Conservation (phyloP, 2,113 vertebrate species). For the Nestor notabilis region DNA sequence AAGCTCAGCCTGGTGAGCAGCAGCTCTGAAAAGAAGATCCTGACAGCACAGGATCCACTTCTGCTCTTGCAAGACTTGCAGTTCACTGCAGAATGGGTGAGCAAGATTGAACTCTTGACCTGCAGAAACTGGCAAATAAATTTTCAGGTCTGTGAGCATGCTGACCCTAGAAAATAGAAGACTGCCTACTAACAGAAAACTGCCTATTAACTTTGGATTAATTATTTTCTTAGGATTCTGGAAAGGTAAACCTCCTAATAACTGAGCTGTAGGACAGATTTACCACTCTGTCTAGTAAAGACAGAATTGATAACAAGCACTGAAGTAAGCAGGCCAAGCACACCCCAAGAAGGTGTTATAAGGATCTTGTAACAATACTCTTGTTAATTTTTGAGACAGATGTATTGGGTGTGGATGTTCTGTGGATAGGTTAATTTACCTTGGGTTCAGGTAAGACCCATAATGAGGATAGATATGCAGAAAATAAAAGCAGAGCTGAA, state of each 20-base stretch:
- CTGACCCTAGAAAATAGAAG: not conserved
- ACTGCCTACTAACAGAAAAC: not conserved
- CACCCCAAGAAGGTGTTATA: not conserved
- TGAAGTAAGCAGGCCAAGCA: not conserved
- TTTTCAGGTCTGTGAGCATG: not conserved
- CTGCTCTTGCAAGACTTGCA: not conserved
- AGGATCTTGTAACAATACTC: not conserved
- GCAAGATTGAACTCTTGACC: not conserved
- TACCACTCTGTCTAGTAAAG: not conserved
- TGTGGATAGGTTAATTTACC: not conserved
- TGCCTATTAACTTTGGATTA: not conserved
- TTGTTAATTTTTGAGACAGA: conserved; percentile 2
- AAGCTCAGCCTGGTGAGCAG: not conserved
- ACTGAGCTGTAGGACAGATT: not conserved
- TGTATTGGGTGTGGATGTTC: not conserved
- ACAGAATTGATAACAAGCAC: not conserved
- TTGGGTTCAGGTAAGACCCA: not conserved
- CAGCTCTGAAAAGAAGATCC: not conserved
- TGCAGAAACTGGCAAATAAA: not conserved
- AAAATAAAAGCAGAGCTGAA: not conserved
- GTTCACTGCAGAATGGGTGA: not conserved
- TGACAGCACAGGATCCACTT: not conserved
- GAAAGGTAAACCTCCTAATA: not conserved
- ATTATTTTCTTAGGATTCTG: not conserved
- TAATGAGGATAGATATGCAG: not conserved